Evolutionary conservation across 2,113 vertebrate species (phyloP).

Genomic region (Thryonomys swinderianus): DNA sequence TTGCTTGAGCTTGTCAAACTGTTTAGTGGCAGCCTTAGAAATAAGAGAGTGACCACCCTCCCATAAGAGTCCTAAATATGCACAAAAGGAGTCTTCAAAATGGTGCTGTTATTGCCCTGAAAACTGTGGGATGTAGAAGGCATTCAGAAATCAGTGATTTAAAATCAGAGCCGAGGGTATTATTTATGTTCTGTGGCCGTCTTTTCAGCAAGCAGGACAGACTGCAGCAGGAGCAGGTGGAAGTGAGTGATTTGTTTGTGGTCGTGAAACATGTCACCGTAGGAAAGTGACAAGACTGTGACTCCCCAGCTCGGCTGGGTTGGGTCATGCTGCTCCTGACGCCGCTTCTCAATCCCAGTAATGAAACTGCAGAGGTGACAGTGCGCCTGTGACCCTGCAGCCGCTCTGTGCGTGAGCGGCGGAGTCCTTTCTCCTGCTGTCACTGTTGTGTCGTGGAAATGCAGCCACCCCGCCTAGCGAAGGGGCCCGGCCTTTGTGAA

Average conservation of each 20-base stretch:
- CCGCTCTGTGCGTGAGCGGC: not conserved
- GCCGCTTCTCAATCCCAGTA: slow-evolving; percentile 29
- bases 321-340: not conserved
- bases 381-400: not conserved
- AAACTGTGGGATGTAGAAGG: not conserved
- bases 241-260: slow-evolving; percentile 51
- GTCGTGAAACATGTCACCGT: not conserved
- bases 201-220: slow-evolving; percentile 20
- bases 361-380: slow-evolving; percentile 42
- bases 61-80: not conserved
- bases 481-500: slow-evolving; percentile 31
- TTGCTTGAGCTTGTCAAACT: not conserved
- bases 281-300: not conserved
- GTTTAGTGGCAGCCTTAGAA: not conserved
- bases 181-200: not conserved
- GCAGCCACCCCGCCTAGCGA: not conserved
- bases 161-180: not conserved
- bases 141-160: slow-evolving; percentile 13
- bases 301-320: not conserved
- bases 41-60: not conserved
- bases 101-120: not conserved
- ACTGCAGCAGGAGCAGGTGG: not conserved
- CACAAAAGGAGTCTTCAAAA: not conserved
- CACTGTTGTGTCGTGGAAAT: not conserved
- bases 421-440: not conserved